Base-by-base conservation (phyloP, 2,797 vertebrate genomes). In the Lacerta agilis region DNA sequence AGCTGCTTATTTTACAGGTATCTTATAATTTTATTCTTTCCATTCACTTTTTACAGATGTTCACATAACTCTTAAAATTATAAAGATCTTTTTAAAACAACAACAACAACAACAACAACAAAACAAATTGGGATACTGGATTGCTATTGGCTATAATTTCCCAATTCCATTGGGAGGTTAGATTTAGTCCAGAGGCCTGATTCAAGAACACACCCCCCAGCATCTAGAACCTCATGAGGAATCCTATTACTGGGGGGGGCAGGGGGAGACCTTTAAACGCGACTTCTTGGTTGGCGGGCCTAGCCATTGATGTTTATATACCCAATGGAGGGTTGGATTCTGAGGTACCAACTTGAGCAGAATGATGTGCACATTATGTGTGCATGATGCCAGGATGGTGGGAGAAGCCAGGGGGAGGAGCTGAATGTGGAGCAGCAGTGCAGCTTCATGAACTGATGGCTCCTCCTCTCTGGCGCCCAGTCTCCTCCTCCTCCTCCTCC, bases 121-220 rank as follows among this genome's bases (percentile, higher is more conserved):
- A 49, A 49, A 11, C 45, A 49, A 82, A 69, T 71, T 41, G 17
- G 25, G 33, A 83, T 10, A 71, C 1, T 66, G 79, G 36, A 23
- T 1, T 64, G 1, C 81, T 2, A 0, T 86, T 90, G 73, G 82
- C 87, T 45, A 83, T 66, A 86, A 91, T 78, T 89, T 87, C 64
- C 41, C 43, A 79, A 13, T 4, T 82, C 3, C 11, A 27, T 13
- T 71, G 45, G 33, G 45, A 83, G n/a, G 20, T 73, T 38, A 29
- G 2, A 29, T 67, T 87, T 2, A 88, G 23, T 3, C 1, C 72
- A 72, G n/a, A 79, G 69, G 3, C 82, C n/a, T 55, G 10, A 25
- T 72, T 23, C 29, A 55, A 18, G 43, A 33, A 36, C 1, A 49
- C 17, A 69, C 49, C 45, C 43, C 33, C 61, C n/a, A 86, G 58